Evolutionary conservation across 1,140 invertebrate species (phyloP).

Genomic region (Pollicipes pollicipes): DNA sequence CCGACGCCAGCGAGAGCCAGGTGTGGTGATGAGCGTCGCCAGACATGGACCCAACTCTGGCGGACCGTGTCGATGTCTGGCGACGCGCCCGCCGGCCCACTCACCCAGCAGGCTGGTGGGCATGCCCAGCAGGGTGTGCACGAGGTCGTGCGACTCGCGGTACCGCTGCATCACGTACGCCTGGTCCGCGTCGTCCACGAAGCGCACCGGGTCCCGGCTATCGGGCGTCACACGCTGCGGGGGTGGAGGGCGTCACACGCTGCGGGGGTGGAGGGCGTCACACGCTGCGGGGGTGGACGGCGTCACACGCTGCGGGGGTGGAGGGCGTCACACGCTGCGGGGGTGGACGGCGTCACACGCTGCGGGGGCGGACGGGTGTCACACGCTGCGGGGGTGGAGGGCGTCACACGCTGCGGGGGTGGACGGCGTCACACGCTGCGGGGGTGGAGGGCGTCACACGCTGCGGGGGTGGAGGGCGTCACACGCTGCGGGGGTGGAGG

Average conservation of each 20-base stretch:
- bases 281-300: no score
- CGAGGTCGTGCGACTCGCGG: constrained; percentile 86
- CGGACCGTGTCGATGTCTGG: no score
- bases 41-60: no score
- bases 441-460: neutral
- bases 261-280: no score
- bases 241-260: no score
- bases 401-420: constrained; percentile 6
- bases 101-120: constrained; percentile 73
- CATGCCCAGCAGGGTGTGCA: constrained; percentile 78
- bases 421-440: neutral
- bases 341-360: no score
- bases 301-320: constrained; percentile 52
- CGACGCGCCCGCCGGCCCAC: no score
- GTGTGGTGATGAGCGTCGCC: no score
- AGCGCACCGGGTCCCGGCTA: constrained; percentile 66
- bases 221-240: no score
- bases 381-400: no score
- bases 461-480: constrained; percentile 10
- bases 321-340: constrained; percentile 18
- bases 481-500: constrained; percentile 3
- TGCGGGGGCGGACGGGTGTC: no score
- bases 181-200: constrained; percentile 73
- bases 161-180: constrained; percentile 95
- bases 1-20: no score